Conservation (phyloP, 2,797 vertebrate species). For the Cheirogaleus major region DNA sequence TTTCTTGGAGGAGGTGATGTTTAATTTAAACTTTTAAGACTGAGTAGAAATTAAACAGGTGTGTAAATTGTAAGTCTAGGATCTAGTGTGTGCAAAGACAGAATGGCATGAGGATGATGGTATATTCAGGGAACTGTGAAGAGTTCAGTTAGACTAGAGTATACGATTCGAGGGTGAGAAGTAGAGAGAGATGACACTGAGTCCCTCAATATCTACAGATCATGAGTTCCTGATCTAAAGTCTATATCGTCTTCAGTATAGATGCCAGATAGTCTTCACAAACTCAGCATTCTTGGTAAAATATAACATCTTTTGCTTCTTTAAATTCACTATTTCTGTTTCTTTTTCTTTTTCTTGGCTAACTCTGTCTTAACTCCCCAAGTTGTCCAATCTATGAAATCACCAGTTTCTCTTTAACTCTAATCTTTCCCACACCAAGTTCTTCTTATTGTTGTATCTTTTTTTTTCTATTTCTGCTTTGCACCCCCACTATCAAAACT, state of each 20-base stretch:
- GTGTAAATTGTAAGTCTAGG: background rate
- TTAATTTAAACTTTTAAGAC: background rate
- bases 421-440: background rate
- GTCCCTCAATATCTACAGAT: background rate
- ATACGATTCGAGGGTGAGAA: background rate
- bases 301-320: background rate
- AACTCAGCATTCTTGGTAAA: background rate
- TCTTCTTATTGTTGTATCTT: background rate
- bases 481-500: background rate
- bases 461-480: background rate
- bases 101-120: background rate
- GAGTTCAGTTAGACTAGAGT: background rate
- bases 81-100: background rate
- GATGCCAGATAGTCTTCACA: background rate
- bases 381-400: background rate
- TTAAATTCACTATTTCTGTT: background rate
- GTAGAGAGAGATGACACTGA: background rate
- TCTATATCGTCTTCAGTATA: background rate
- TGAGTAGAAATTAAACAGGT: background rate
- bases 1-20: background rate
- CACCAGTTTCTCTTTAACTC: background rate
- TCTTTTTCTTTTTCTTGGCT: background rate
- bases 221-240: background rate
- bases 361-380: background rate
- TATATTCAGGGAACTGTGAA: background rate